Evolutionary conservation across 2,113 vertebrate genomes (phyloP).

Genomic region (Xiphias gladius): DNA sequence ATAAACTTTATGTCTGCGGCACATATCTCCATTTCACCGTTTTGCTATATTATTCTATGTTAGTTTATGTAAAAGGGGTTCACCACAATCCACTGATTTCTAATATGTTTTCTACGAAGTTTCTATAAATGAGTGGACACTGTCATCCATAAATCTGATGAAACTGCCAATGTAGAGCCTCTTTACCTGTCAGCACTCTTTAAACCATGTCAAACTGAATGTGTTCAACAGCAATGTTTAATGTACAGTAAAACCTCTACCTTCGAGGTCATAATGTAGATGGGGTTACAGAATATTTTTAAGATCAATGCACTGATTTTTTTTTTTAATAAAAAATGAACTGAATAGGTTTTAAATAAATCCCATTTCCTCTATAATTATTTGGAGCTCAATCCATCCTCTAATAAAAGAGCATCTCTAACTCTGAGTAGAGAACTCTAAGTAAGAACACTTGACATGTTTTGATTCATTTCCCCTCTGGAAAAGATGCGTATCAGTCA

Average conservation of each 20-base stretch:
- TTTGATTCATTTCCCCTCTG: slow-evolving; percentile 6
- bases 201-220: not conserved
- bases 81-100: not conserved
- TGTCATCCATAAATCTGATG: slow-evolving; percentile 26
- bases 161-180: slow-evolving; percentile 21
- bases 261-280: not conserved
- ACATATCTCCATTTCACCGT: slow-evolving; percentile 48
- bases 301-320: not conserved
- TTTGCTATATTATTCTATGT: slow-evolving; percentile 14
- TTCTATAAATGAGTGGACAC: slow-evolving; percentile 5
- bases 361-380: not conserved
- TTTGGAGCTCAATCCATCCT: not conserved
- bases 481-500: not conserved
- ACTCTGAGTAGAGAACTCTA: not conserved
- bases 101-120: slow-evolving; percentile 21
- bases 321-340: not conserved
- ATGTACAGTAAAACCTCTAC: too few species aligned
- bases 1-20: slow-evolving; percentile 39
- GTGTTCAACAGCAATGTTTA: not conserved
- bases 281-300: not conserved
- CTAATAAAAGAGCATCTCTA: not conserved
- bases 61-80: slow-evolving; percentile 28
- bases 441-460: not conserved
- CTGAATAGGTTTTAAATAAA: not conserved
- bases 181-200: slow-evolving; percentile 52